Conservation (phyloP, 2,797 vertebrate species). For the Falco concolor region DNA sequence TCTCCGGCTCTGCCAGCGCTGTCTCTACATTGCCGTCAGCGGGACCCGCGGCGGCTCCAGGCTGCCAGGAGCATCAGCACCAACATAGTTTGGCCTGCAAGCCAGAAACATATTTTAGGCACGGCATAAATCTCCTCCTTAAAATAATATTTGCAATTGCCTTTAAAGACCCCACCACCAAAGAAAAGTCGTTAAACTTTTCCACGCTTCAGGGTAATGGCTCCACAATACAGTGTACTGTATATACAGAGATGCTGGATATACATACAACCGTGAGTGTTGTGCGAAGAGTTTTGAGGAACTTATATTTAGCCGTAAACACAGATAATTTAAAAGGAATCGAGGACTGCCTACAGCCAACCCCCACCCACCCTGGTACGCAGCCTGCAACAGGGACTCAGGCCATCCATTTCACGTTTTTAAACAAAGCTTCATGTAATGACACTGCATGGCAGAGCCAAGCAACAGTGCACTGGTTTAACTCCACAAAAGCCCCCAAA, state of each 20-base stretch:
- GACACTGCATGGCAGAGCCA: not conserved
- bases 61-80: constrained; percentile 47
- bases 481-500: not conserved
- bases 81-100: constrained; percentile 66
- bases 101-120: constrained; percentile 63
- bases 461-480: not conserved
- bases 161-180: not conserved
- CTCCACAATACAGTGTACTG: not conserved
- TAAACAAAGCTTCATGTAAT: constrained; percentile 45
- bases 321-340: constrained; percentile 58
- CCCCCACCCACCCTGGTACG: not conserved
- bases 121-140: constrained; percentile 53
- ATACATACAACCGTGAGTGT: not conserved
- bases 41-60: constrained; percentile 46
- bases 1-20: not conserved
- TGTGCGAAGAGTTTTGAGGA: constrained; percentile 11
- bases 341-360: not conserved
- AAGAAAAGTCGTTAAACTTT: not conserved
- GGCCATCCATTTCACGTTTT: not conserved
- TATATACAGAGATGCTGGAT: constrained; percentile 4
- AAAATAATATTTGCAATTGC: constrained; percentile 45
- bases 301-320: constrained; percentile 59
- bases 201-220: constrained; percentile 1
- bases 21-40: constrained; percentile 65
- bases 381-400: not conserved